These are phyloP conservation scores for Tinea pellionella DNA, from an alignment of 2,888 invertebrate species.

Conservation along the genomic window DNA sequence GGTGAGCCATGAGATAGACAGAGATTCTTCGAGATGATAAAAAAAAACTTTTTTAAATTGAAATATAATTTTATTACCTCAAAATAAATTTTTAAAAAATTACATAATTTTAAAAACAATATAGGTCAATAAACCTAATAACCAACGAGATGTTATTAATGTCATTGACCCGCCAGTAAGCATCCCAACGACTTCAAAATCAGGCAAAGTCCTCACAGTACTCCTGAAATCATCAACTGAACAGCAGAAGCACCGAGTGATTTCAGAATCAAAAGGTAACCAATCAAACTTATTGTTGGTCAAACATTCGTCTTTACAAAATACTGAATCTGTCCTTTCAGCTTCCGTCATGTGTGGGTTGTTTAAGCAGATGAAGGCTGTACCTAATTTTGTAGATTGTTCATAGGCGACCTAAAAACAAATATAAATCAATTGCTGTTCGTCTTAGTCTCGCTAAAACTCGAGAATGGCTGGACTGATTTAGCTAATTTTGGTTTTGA, in stretches of 20 bases:
- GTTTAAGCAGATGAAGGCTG: background rate
- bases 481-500: too few species aligned
- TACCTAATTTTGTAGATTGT: background rate
- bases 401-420: background rate
- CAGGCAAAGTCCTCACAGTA: background rate
- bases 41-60: too few species aligned
- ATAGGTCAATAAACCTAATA: background rate
- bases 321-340: background rate
- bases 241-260: background rate
- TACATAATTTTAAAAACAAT: background rate
- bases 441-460: too few species aligned
- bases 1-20: too few species aligned
- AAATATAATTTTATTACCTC: too few species aligned
- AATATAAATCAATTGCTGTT: background rate
- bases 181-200: background rate
- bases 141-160: background rate
- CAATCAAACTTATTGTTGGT: background rate
- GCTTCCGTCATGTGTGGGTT: background rate
- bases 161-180: background rate
- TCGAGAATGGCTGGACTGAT: too few species aligned
- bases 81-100: background rate
- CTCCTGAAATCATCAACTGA: background rate
- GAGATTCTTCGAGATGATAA: too few species aligned
- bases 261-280: background rate
- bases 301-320: background rate